Percentiles rank a stretch among this genome's conserved stretches.
phyloP scores from a whole-genome alignment of 92 coral and sea anemone genomes.

The Epizoanthus scotinus region DNA sequence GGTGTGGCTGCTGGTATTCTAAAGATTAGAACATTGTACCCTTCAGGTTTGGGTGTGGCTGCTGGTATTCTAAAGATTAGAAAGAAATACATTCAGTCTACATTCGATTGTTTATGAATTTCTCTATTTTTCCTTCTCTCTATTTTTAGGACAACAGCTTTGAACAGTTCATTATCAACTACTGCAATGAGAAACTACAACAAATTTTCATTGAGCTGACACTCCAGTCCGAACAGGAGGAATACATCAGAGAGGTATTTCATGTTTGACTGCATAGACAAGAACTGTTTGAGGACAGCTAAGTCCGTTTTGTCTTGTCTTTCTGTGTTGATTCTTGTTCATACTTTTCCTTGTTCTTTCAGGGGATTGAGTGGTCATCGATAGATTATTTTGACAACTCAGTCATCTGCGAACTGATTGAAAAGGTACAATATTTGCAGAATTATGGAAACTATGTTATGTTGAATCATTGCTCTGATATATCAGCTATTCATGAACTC shows the following conservation, averaged over 20 bases:
- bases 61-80: too few relatives aligned
- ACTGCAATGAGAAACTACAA: constrained; percentile 97
- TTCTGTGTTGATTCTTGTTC: background rate
- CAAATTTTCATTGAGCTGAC: constrained; percentile 97
- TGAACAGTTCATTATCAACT: constrained; percentile 98
- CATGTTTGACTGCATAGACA: background rate
- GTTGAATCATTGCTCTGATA: background rate
- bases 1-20: too few relatives aligned
- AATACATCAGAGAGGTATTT: constrained; percentile 92
- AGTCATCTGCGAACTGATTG: constrained; percentile 90
- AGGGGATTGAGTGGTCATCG: constrained; percentile 98
- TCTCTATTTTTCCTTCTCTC: background rate
- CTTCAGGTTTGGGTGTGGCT: too few relatives aligned
- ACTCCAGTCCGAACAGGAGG: constrained; percentile 96
- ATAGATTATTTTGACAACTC: constrained; percentile 94
- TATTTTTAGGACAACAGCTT: constrained; percentile 84
- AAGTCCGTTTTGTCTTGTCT: too few relatives aligned
- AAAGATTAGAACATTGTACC: too few relatives aligned
- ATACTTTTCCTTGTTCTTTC: constrained; percentile 7
- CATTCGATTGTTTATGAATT: too few relatives aligned
- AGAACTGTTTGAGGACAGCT: too few relatives aligned
- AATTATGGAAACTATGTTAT: too few relatives aligned
- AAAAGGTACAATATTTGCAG: constrained; percentile 65
- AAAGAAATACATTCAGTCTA: too few relatives aligned
- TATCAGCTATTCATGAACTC: background rate